phyloP scores from a whole-genome alignment of 2,888 invertebrate species.

The Acleris emargana region DNA sequence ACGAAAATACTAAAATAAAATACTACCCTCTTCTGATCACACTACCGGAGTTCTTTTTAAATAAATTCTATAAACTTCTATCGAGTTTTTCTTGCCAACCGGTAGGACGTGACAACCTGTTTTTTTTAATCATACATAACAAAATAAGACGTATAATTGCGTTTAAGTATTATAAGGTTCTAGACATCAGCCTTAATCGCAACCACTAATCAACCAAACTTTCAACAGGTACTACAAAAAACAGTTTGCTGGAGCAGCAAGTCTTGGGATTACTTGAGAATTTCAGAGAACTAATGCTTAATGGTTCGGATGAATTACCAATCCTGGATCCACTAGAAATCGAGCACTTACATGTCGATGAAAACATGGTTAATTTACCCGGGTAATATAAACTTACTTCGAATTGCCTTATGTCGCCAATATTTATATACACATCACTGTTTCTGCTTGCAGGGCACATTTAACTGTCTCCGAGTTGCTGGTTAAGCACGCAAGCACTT shows the following conservation, averaged over 20 bases:
- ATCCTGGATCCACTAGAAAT: conserved; percentile 59
- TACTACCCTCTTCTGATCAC: too few relatives aligned
- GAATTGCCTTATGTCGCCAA: too few relatives aligned
- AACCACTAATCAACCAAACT: not conserved
- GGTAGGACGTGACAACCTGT: too few relatives aligned
- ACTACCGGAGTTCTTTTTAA: too few relatives aligned
- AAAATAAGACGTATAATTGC: too few relatives aligned
- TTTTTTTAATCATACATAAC: too few relatives aligned
- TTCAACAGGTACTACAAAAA: conserved; percentile 36
- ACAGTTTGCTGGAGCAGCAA: conserved; percentile 47
- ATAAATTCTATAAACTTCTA: too few relatives aligned
- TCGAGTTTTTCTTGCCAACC: too few relatives aligned
- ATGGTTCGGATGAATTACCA: conserved; percentile 57
- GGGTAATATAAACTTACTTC: conserved; percentile 46
- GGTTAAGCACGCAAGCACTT: conserved; percentile 51
- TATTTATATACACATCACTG: too few relatives aligned
- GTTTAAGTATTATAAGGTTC: too few relatives aligned
- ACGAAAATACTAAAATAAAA: too few relatives aligned
- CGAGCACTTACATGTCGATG: conserved; percentile 50
- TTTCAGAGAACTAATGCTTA: conserved; percentile 49
- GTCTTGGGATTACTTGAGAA: conserved; percentile 47
- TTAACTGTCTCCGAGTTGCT: conserved; percentile 40
- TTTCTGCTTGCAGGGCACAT: conserved; percentile 44
- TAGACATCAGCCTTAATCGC: too few relatives aligned
- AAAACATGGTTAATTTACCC: conserved; percentile 49